Evolutionary conservation across 1,140 invertebrate genomes (phyloP).

Genomic region (Bombus impatiens): DNA sequence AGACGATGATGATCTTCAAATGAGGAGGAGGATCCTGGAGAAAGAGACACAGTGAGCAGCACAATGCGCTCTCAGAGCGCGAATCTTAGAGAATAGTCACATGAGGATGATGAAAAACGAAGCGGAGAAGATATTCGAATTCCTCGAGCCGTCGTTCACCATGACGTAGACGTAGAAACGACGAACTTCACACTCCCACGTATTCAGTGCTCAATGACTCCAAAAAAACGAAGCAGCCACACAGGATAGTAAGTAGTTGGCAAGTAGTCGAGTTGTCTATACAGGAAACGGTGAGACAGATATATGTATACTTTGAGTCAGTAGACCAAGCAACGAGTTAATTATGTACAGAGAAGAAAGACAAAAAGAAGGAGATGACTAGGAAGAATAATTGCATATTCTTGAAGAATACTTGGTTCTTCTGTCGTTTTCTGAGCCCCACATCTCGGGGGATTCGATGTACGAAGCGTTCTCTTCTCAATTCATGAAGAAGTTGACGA

Average conservation of each 20-base stretch:
- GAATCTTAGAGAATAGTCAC: not conserved
- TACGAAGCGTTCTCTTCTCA: not conserved
- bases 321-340: not conserved
- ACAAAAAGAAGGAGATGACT: not conserved
- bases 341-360: not conserved
- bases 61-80: not conserved
- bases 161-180: slow-evolving; percentile 39
- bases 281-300: not conserved
- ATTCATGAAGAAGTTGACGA: not conserved
- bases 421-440: slow-evolving; percentile 13
- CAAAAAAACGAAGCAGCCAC: slow-evolving; percentile 6
- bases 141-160: slow-evolving; percentile 49
- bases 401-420: not conserved
- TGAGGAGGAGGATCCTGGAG: not conserved
- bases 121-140: slow-evolving; percentile 31
- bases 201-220: not conserved
- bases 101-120: not conserved
- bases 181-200: slow-evolving; percentile 2
- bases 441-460: slow-evolving; percentile 39
- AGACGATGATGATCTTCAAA: slow-evolving; percentile 23
- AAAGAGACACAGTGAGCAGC: not conserved
- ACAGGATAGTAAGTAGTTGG: slow-evolving; percentile 5
- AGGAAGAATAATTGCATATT: not conserved
- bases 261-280: slow-evolving; percentile 1
- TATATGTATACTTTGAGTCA: not conserved